Evolutionary conservation across 2,888 invertebrate genomes (phyloP).

Genomic region (Candidula unifasciata): DNA sequence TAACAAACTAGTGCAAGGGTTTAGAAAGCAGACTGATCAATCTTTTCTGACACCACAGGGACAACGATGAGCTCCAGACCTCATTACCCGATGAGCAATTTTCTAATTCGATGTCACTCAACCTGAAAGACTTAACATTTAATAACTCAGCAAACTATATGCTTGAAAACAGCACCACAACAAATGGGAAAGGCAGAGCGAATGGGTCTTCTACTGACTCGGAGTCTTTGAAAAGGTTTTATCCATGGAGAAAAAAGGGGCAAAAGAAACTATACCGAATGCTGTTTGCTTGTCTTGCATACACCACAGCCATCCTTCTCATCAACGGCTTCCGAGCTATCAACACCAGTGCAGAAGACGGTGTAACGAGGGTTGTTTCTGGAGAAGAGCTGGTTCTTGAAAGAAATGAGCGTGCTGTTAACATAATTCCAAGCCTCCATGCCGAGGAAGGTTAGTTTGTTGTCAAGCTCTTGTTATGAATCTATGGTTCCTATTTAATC

Average conservation of each 20-base stretch:
- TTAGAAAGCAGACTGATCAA: too few relatives aligned
- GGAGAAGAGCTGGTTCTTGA: neutral
- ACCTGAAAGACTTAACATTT: too few relatives aligned
- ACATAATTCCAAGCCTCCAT: too few relatives aligned
- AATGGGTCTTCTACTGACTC: neutral
- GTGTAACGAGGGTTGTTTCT: too few relatives aligned
- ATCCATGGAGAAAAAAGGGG: conserved; percentile 35
- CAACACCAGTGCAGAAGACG: neutral
- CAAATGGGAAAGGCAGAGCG: neutral
- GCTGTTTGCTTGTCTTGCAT: conserved; percentile 1
- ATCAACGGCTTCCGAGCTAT: conserved; percentile 20
- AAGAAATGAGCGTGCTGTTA: neutral
- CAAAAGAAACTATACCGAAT: conserved; percentile 23
- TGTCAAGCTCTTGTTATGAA: too few relatives aligned
- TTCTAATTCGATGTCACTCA: too few relatives aligned
- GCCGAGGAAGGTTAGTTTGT: neutral
- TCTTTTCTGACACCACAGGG: too few relatives aligned
- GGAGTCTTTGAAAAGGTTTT: neutral
- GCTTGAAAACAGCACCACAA: neutral
- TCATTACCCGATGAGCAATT: too few relatives aligned
- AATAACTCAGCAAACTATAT: too few relatives aligned
- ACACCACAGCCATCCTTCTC: conserved; percentile 26
- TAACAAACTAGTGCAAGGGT: too few relatives aligned
- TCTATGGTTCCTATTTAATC: too few relatives aligned
- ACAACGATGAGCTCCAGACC: too few relatives aligned